Percentiles rank a stretch among this genome's conserved stretches.
Evolutionary conservation across 2,113 vertebrate genomes (phyloP).

Genomic region (Gallinago jamesoni): DNA sequence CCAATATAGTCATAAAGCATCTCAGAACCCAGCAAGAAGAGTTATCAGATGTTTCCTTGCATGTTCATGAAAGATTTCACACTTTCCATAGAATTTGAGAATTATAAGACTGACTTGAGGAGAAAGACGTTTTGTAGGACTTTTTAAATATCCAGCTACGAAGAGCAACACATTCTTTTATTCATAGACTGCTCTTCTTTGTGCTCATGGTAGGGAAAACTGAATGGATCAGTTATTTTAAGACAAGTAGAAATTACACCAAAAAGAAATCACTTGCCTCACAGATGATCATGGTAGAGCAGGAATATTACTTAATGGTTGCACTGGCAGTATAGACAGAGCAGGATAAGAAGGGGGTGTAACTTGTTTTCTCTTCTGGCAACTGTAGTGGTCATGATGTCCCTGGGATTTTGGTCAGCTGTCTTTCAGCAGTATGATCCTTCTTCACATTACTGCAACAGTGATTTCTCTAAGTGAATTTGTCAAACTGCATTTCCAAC

Average conservation of each 20-base stretch:
- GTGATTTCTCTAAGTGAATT: not conserved
- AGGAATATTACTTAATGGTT: not conserved
- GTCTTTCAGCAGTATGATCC: not conserved
- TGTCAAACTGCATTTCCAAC: not conserved
- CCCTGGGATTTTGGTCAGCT: not conserved
- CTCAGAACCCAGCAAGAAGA: not conserved
- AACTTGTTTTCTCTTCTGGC: not conserved
- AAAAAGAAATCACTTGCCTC: not conserved
- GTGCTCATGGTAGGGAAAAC: not conserved
- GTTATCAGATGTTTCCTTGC: not conserved
- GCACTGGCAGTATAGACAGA: not conserved
- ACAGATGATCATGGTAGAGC: accelerated
- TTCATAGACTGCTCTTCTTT: not conserved
- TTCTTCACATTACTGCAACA: not conserved
- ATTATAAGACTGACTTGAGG: not conserved
- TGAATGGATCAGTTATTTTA: not conserved
- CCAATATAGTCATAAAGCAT: not conserved
- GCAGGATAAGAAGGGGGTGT: not conserved
- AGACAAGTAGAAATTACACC: not conserved
- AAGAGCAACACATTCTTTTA: not conserved
- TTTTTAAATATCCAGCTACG: not conserved
- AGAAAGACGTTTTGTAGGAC: not conserved
- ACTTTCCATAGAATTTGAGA: not conserved
- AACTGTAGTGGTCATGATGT: not conserved
- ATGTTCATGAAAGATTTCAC: not conserved